Percentiles rank a stretch among this genome's conserved stretches.
These are phyloP conservation scores for Uloborus diversus DNA, from an alignment of 1,140 invertebrate species.

Conservation along the genomic window DNA sequence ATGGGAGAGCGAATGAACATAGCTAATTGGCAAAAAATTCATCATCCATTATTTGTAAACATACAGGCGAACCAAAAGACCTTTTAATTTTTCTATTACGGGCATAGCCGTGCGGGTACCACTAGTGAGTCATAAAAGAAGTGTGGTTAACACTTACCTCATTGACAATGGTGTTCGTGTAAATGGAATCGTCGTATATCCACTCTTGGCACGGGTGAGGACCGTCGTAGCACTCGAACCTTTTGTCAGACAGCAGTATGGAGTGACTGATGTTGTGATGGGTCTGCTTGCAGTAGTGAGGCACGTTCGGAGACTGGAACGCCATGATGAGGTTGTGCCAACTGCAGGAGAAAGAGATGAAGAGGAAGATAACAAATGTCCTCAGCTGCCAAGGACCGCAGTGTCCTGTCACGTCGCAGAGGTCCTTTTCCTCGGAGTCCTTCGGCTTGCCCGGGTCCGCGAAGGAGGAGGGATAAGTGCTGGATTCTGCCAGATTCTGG, in stretches of 20 bases:
- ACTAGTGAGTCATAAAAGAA: too few relatives aligned
- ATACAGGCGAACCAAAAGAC: too few relatives aligned
- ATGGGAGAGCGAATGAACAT: too few relatives aligned
- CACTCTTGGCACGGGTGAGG: not conserved
- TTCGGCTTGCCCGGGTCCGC: not conserved
- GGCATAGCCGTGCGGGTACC: too few relatives aligned
- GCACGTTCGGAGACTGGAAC: not conserved
- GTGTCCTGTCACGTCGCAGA: not conserved
- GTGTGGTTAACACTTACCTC: slow-evolving; percentile 20
- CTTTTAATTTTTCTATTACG: too few relatives aligned
- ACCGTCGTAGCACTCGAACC: not conserved
- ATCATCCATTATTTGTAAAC: too few relatives aligned
- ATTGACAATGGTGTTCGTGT: slow-evolving; percentile 12
- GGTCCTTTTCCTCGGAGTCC: not conserved
- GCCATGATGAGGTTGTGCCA: not conserved
- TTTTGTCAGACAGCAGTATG: not conserved
- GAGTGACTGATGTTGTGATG: not conserved
- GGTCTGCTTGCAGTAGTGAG: not conserved
- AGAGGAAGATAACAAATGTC: not conserved
- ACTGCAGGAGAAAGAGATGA: not conserved
- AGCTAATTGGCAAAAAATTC: too few relatives aligned
- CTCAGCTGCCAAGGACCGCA: not conserved
- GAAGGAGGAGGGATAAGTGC: not conserved
- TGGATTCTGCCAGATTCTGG: not conserved
- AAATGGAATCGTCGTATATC: slow-evolving; percentile 10